phyloP scores from a whole-genome alignment of 2,888 invertebrate genomes.

The Eurois occulta region DNA sequence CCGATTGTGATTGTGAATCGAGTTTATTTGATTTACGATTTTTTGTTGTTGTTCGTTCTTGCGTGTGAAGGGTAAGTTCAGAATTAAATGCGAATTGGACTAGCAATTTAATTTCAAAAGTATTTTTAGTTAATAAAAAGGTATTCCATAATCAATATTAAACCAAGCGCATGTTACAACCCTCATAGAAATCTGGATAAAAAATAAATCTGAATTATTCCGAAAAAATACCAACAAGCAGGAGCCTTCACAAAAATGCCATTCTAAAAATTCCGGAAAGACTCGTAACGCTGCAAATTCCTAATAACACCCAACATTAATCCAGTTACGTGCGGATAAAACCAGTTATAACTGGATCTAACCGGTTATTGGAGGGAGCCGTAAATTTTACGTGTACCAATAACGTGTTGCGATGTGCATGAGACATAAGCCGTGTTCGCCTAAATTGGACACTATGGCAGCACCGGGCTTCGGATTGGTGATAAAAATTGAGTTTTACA shows the following conservation, averaged over 20 bases:
- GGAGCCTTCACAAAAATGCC: constrained; percentile 5
- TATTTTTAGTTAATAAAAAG: neutral
- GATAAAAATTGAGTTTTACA: constrained; percentile 43
- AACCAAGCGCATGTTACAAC: no score
- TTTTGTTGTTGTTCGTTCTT: constrained; percentile 48
- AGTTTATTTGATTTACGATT: constrained; percentile 60
- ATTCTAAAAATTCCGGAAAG: neutral
- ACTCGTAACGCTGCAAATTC: constrained; percentile 31
- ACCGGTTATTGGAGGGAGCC: constrained; percentile 70
- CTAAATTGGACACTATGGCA: constrained; percentile 79
- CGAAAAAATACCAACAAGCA: neutral
- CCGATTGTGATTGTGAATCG: constrained; percentile 57
- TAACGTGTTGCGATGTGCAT: constrained; percentile 77
- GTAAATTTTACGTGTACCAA: constrained; percentile 83
- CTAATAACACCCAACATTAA: constrained; percentile 70
- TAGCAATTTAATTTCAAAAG: constrained; percentile 2
- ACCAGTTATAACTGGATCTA: constrained; percentile 73
- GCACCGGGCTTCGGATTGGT: constrained; percentile 15
- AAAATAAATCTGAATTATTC: neutral
- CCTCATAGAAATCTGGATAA: neutral
- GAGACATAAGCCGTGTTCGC: constrained; percentile 75
- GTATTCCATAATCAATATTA: neutral
- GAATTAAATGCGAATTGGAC: constrained; percentile 25
- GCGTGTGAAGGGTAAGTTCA: constrained; percentile 37
- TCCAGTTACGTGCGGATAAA: constrained; percentile 80